Conservation (phyloP, 2,888 invertebrate genomes). For the Cenopis cana region DNA sequence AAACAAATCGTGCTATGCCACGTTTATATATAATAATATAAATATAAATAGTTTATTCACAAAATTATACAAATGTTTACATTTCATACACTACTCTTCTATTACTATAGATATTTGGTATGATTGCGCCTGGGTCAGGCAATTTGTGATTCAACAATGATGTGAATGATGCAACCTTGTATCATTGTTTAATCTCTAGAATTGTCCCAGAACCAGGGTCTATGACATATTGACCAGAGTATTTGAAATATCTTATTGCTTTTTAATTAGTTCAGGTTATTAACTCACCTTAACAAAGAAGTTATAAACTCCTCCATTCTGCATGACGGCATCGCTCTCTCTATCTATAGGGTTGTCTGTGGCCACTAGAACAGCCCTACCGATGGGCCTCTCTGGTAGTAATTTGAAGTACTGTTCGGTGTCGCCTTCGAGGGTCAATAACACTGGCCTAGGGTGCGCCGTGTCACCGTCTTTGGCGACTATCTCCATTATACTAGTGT, state of each 20-base stretch:
- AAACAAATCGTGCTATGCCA: neutral
- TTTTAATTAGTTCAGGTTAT: neutral
- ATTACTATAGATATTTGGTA: no score
- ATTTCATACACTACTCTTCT: no score
- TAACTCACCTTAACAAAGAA: conserved; percentile 86
- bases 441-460: conserved; percentile 88
- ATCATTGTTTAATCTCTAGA: no score
- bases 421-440: conserved; percentile 89
- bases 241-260: neutral
- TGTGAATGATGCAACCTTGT: no score
- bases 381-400: conserved; percentile 81
- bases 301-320: conserved; percentile 91
- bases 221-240: no score
- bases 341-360: conserved; percentile 88
- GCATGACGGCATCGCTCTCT: conserved; percentile 89
- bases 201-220: no score
- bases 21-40: no score
- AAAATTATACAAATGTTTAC: no score
- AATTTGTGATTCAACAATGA: no score
- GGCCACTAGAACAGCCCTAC: conserved; percentile 86
- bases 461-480: conserved; percentile 93
- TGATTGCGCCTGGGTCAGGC: no score
- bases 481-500: conserved; percentile 88
- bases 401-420: conserved; percentile 88
- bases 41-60: no score